Evolutionary conservation across 2,113 vertebrate species (phyloP).

Genomic region (Rhea americana): DNA sequence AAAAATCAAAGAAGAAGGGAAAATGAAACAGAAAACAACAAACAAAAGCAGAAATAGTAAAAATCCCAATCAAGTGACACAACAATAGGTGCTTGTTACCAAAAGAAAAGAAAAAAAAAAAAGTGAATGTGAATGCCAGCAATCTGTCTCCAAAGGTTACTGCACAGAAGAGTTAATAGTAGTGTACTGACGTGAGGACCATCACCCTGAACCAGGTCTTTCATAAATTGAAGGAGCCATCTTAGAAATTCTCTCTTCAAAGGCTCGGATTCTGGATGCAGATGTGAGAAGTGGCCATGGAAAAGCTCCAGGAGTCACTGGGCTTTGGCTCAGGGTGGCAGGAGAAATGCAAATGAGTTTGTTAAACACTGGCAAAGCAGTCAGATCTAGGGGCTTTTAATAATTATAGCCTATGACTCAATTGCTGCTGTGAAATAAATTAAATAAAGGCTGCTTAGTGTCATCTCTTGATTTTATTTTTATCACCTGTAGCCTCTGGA

Average conservation of each 20-base stretch:
- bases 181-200: background rate
- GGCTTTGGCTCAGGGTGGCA: background rate
- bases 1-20: background rate
- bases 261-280: background rate
- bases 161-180: background rate
- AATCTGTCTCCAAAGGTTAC: too few species aligned
- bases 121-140: too few species aligned
- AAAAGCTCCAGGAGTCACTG: background rate
- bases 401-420: background rate
- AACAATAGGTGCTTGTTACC: background rate
- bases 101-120: background rate
- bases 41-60: background rate
- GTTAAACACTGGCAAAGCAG: background rate
- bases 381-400: background rate
- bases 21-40: background rate
- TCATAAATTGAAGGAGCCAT: background rate
- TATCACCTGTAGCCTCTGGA: background rate
- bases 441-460: background rate
- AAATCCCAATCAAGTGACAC: background rate
- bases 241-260: background rate
- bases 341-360: background rate
- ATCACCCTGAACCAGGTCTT: background rate
- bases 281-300: background rate
- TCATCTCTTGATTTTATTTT: background rate
- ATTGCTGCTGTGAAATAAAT: background rate